Conservation (phyloP, 1,140 invertebrate species). For the Penaeus japonicus region DNA sequence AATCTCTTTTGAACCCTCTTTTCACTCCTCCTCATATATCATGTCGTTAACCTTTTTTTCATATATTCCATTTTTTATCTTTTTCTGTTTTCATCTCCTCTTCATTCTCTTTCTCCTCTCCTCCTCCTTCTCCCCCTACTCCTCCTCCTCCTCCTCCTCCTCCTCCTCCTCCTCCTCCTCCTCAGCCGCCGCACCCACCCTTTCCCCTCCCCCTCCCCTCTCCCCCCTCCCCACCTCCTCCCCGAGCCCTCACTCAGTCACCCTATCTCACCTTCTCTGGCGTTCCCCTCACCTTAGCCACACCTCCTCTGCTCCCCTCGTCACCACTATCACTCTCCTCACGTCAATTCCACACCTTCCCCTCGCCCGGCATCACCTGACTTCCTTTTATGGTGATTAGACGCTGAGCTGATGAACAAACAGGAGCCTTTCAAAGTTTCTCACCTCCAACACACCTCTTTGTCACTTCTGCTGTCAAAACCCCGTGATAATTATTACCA, state of each 20-base stretch:
- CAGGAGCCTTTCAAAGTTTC: slow-evolving; percentile 2
- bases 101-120: background rate
- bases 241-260: background rate
- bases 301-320: slow-evolving; percentile 21
- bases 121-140: background rate
- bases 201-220: slow-evolving; percentile 3
- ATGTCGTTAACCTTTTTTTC: too few species aligned
- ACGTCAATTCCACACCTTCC: slow-evolving; percentile 41
- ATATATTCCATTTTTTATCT: too few species aligned
- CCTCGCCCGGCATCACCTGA: slow-evolving; percentile 41
- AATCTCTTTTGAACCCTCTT: too few species aligned
- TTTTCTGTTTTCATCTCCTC: too few species aligned
- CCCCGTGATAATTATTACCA: background rate
- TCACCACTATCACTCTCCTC: slow-evolving; percentile 33
- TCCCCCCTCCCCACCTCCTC: background rate
- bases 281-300: slow-evolving; percentile 3
- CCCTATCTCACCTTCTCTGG: background rate
- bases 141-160: background rate
- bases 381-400: slow-evolving; percentile 55
- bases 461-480: slow-evolving; percentile 25
- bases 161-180: background rate
- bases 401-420: slow-evolving; percentile 51
- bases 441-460: background rate
- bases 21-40: too few species aligned
- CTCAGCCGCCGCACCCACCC: background rate